phyloP scores from a whole-genome alignment of 2,113 vertebrate genomes.

The Thalassarche chlororhynchos region DNA sequence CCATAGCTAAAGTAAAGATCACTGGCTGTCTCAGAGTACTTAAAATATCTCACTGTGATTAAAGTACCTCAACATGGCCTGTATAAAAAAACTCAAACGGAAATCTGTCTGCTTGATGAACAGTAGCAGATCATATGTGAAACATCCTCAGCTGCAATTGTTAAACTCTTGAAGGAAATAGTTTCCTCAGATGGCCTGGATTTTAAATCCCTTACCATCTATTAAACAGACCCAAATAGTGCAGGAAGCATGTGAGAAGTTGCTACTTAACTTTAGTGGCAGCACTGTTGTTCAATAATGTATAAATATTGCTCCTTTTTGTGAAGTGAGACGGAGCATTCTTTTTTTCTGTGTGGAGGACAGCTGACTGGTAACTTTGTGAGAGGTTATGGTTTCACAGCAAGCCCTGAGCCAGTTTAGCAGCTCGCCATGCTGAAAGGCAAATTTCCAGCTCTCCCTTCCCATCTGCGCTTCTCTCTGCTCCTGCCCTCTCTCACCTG shows the following conservation, averaged over 20 bases:
- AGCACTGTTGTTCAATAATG: neutral
- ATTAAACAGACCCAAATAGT: neutral
- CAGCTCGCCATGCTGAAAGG: neutral
- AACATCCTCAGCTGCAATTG: neutral
- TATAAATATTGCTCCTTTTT: neutral
- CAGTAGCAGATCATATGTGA: neutral
- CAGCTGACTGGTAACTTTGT: neutral
- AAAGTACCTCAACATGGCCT: neutral
- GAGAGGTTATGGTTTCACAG: neutral
- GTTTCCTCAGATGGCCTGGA: neutral
- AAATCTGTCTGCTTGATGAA: neutral
- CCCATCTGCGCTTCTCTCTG: neutral
- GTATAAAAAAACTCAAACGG: neutral
- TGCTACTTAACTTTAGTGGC: neutral
- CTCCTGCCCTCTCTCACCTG: neutral
- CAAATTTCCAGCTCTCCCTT: neutral
- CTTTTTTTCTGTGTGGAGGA: neutral
- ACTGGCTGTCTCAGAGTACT: neutral
- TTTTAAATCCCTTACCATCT: neutral
- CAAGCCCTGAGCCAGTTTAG: neutral
- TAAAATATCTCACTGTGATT: neutral
- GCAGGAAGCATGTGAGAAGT: neutral
- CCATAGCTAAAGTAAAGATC: neutral
- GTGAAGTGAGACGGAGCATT: neutral
- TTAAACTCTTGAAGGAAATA: neutral